A percentile compares a stretch with the other conserved stretches of the same genome.
Evolutionary conservation across 2,797 vertebrate species (phyloP).

Genomic region (Sebastolobus alascanus): DNA sequence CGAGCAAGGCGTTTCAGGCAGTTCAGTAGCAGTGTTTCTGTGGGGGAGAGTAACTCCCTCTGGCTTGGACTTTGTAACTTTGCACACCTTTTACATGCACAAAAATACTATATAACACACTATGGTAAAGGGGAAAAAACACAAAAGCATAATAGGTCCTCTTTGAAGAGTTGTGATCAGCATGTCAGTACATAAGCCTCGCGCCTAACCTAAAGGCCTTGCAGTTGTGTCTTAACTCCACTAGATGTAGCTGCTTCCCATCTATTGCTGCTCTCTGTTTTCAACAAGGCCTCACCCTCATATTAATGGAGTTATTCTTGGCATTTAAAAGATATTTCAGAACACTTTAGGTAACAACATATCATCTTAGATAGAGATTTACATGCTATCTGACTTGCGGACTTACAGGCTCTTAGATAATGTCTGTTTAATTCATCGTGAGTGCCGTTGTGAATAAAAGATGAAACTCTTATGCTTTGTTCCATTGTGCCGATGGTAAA

Average conservation of each 20-base stretch:
- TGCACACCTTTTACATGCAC: too few species aligned
- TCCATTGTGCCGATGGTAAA: slow-evolving; percentile 38
- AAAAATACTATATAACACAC: too few species aligned
- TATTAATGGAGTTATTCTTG: slow-evolving; percentile 35
- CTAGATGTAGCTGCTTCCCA: slow-evolving; percentile 77
- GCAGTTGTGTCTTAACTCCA: slow-evolving; percentile 63
- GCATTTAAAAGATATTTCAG: slow-evolving; percentile 41
- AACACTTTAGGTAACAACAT: slow-evolving; percentile 16
- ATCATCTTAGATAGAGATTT: slow-evolving; percentile 30
- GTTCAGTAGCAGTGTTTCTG: rapidly evolving
- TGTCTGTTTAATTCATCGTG: slow-evolving; percentile 62
- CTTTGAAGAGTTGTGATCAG: neutral
- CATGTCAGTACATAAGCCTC: neutral
- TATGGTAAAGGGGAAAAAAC: too few species aligned
- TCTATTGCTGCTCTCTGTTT: slow-evolving; percentile 38
- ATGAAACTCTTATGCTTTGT: slow-evolving; percentile 37
- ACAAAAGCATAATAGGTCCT: too few species aligned
- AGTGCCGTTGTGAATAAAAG: slow-evolving; percentile 62
- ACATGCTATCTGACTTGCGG: slow-evolving; percentile 17
- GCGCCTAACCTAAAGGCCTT: neutral
- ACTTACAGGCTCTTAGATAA: slow-evolving; percentile 48
- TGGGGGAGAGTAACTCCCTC: too few species aligned
- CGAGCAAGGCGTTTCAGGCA: too few species aligned
- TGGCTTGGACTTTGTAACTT: too few species aligned
- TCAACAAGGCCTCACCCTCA: slow-evolving; percentile 10